Base-by-base conservation (phyloP, 2,797 vertebrate species). In the Phalanger gymnotis region DNA sequence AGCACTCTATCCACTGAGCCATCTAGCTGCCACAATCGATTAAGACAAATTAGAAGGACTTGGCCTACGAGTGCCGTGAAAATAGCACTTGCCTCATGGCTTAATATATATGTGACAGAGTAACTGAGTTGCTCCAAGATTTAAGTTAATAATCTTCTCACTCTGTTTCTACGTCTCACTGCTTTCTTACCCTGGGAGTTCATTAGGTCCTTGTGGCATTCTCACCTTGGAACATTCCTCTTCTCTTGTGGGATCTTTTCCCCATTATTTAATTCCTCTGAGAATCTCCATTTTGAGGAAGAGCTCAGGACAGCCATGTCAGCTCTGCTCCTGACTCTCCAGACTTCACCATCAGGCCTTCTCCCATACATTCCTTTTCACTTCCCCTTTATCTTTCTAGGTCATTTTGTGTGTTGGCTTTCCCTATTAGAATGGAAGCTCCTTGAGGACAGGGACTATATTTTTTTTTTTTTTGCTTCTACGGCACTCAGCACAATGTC, bases 251-350 rank as follows among this genome's bases (percentile, higher is more conserved):
- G 14, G 1, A 34, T 16, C 5, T 27, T 10, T 57, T 58, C 12
- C 31, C 2, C 57, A 31, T 58, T 31, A 30, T 31, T 58, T 31
- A 58, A 58, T 58, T 58, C 57, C 30, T 6, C 28, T 58, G 30
- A 31, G 57, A 58, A 58, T 58, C 57, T 58, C 57, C 57, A 58
- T 58, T 58, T 31, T 58, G 9, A 30, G 11, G 57, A 58, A 58
- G 10, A 31, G 2, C 27, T 57, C 56, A 58, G 30, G 34, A 5
- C 13, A 66, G 34, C 4, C 3, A 66, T 5, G n/a, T 0, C 0
- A 1, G 5, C 61, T 66, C 14, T n/a, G 13, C 34, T 66, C n/a
- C 34, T 16, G 16, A 66, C 30, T 13, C 57, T 66, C 61, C 34
- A 66, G 2, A n/a, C 34, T n/a, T 66, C 14, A n/a, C 34, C 34